Evolutionary conservation across 2,113 vertebrate genomes (phyloP), one percentile per base, ranked within the genome.

Genomic region (Alosa alosa): DNA sequence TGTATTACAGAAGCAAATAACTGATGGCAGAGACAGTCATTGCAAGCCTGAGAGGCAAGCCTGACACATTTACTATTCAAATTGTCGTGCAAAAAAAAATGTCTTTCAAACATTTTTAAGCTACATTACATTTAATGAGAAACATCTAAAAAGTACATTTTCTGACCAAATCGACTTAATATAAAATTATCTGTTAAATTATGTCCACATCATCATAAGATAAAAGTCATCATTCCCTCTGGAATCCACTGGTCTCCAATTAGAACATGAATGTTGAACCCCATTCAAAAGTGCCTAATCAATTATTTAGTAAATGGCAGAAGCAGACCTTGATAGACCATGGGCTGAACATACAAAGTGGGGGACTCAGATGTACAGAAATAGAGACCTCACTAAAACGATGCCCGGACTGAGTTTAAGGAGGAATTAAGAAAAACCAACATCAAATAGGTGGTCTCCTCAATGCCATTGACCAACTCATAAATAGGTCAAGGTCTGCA

Each of bases 131-230:
- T 96, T 95, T 95, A 95, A 95, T 96, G 95, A 96, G 94, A 89
- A 91, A 95, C 94, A 94, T 96, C 94, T 94, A 92, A 95, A 94
- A 95, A 93, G 87, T 93, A 95, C 91, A 95, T 94, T 94, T 93
- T 95, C 93, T 92, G 93, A 94, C 93, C 93, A 94, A 94, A 95
- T 95, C 92, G 93, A 94, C 94, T 93, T 94, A 93, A 95, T 94
- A 94, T 94, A 94, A 95, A 94, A 94, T 95, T 92, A 95, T 95
- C 94, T 95, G 94, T 94, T 94, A 94, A 95, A 96, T 95, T 95
- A 95, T 94, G 94, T 95, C 94, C 93, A 93, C 95, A 94, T 95
- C 94, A 96, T 95, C 94, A 94, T 91, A 95, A 96, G 95, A 96
- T 96, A 95, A 95, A 96, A 96, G 95, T 94, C 94, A 89, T 93